Evolutionary conservation across 2,888 invertebrate genomes (phyloP).

Genomic region (Fragum whitleyi): DNA sequence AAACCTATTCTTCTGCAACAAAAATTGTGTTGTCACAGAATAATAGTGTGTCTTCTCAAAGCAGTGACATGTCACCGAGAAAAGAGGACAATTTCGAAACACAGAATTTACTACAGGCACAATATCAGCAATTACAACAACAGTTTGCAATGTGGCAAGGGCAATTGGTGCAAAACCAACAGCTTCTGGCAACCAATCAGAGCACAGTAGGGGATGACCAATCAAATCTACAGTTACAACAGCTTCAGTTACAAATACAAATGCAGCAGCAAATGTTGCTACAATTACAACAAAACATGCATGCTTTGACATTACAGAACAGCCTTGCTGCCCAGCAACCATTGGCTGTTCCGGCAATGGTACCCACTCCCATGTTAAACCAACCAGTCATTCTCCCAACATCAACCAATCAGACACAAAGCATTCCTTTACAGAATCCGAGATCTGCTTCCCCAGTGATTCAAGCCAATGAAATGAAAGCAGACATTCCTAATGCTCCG

Average conservation of each 20-base stretch:
- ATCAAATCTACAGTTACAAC: slow-evolving; percentile 72
- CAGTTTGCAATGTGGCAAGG: slow-evolving; percentile 81
- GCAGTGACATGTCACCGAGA: slow-evolving; percentile 48
- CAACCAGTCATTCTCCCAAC: slow-evolving; percentile 30
- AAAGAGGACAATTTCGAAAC: slow-evolving; percentile 49
- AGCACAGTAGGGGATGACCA: slow-evolving; percentile 61
- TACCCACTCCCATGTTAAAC: slow-evolving; percentile 3
- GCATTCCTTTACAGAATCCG: slow-evolving; percentile 24
- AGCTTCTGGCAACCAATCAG: slow-evolving; percentile 69
- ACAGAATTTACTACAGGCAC: slow-evolving; percentile 65
- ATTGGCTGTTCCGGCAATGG: not conserved
- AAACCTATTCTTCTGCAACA: slow-evolving; percentile 53
- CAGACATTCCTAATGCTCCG: slow-evolving; percentile 43
- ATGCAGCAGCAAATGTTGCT: slow-evolving; percentile 77
- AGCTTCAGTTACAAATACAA: slow-evolving; percentile 75
- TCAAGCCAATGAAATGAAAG: slow-evolving; percentile 26
- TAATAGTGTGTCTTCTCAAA: slow-evolving; percentile 27
- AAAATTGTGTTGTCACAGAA: slow-evolving; percentile 49
- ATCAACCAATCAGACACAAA: slow-evolving; percentile 32
- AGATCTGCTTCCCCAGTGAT: slow-evolving; percentile 34
- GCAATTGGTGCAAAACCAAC: slow-evolving; percentile 80
- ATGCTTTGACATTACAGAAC: slow-evolving; percentile 66
- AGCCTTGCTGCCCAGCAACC: slow-evolving; percentile 34
- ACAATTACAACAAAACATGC: slow-evolving; percentile 74
- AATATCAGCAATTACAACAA: slow-evolving; percentile 78